Evolutionary conservation across 2,888 invertebrate genomes (phyloP).

Genomic region (Allacma fusca): DNA sequence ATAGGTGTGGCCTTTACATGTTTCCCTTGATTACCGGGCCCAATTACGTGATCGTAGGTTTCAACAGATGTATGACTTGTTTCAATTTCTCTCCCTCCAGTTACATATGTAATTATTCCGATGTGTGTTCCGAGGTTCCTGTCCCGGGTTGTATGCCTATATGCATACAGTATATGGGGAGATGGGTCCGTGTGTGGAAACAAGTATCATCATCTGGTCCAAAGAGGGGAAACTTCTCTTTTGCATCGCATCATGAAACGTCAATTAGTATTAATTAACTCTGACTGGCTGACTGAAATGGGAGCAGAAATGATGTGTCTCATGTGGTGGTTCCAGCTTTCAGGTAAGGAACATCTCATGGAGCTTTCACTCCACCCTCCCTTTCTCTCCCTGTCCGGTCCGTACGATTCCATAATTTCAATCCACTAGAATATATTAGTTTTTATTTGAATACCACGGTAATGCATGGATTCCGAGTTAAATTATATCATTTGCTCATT

Average conservation of each 20-base stretch:
- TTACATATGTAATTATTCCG: no score
- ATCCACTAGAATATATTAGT: no score
- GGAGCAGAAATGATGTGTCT: constrained; percentile 1
- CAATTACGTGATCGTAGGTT: constrained; percentile 39
- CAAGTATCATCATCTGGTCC: no score
- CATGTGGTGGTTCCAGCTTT: background rate
- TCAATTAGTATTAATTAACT: constrained; percentile 59
- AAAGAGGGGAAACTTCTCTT: background rate
- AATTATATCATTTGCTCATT: constrained; percentile 1
- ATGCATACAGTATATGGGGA: no score
- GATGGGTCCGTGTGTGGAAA: no score
- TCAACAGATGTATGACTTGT: background rate
- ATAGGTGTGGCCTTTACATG: constrained; percentile 55
- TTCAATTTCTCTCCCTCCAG: no score
- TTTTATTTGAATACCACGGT: no score
- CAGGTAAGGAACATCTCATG: background rate
- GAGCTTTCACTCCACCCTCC: background rate
- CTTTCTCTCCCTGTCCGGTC: background rate
- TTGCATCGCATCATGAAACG: constrained; percentile 50
- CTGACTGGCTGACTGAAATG: constrained; percentile 17
- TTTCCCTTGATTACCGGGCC: constrained; percentile 36
- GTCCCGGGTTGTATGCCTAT: no score
- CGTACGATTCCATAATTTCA: background rate
- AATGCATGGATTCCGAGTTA: background rate
- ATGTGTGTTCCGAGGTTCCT: no score